Conservation (phyloP, 2,113 vertebrate genomes). For the Dipodomys stephensi region DNA sequence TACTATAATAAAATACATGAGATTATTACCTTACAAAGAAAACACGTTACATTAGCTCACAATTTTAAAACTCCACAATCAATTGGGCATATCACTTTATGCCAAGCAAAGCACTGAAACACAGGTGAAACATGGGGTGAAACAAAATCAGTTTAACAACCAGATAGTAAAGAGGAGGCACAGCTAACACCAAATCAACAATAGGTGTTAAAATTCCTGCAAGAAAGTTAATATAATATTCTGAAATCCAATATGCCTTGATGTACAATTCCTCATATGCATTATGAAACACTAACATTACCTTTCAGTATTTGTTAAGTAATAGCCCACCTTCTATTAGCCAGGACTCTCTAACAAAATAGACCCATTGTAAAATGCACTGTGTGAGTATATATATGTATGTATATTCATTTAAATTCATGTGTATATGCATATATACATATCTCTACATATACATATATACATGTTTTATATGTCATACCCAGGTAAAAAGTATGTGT, state of each 20-base stretch:
- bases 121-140: background rate
- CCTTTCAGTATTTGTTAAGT: background rate
- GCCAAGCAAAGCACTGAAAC: background rate
- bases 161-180: background rate
- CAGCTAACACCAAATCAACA: background rate
- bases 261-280: background rate
- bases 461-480: too few species aligned
- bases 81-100: background rate
- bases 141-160: background rate
- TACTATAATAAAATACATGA: background rate
- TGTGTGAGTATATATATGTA: too few species aligned
- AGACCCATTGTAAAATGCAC: too few species aligned
- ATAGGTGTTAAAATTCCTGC: background rate
- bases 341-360: too few species aligned
- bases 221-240: background rate
- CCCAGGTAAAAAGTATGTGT: too few species aligned
- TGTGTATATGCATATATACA: too few species aligned
- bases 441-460: too few species aligned
- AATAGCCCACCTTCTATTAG: background rate
- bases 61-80: background rate
- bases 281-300: background rate
- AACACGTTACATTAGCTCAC: background rate
- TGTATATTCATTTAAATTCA: too few species aligned
- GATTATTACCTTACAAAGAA: background rate
- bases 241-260: background rate